phyloP scores from a whole-genome alignment of 1,140 invertebrate species.

The Camponotus floridanus region DNA sequence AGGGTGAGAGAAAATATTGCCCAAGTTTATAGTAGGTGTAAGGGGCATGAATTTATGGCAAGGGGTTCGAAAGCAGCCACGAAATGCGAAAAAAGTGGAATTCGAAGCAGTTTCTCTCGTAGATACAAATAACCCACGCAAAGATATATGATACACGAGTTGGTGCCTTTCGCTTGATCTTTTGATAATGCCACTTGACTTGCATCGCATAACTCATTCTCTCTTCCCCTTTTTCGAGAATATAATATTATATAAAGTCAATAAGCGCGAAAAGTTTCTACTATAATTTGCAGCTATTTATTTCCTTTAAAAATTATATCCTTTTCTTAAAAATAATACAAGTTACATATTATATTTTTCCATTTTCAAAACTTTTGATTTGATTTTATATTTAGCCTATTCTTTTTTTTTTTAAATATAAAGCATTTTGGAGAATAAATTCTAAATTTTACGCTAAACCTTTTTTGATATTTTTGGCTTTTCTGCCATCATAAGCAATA shows the following conservation, averaged over 20 bases:
- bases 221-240: too few relatives aligned
- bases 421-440: background rate
- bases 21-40: slow-evolving; percentile 64
- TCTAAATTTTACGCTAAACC: background rate
- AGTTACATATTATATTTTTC: background rate
- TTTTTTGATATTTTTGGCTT: background rate
- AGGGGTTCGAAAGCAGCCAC: slow-evolving; percentile 33
- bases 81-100: slow-evolving; percentile 58
- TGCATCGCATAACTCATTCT: slow-evolving; percentile 28
- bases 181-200: slow-evolving; percentile 55
- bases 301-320: background rate
- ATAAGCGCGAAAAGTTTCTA: slow-evolving; percentile 6
- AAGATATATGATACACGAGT: slow-evolving; percentile 62
- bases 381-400: background rate
- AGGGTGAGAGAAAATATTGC: slow-evolving; percentile 64
- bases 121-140: slow-evolving; percentile 68
- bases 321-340: background rate
- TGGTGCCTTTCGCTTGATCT: slow-evolving; percentile 53
- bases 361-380: background rate
- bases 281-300: slow-evolving; percentile 27
- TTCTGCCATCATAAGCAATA: background rate
- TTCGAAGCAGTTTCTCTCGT: slow-evolving; percentile 56
- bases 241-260: slow-evolving; percentile 14
- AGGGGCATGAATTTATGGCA: slow-evolving; percentile 71
- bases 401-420: background rate